A percentile compares a stretch with the other conserved stretches of the same genome.
Conservation (phyloP, 1,140 invertebrate genomes). For the Sogatella furcifera region DNA sequence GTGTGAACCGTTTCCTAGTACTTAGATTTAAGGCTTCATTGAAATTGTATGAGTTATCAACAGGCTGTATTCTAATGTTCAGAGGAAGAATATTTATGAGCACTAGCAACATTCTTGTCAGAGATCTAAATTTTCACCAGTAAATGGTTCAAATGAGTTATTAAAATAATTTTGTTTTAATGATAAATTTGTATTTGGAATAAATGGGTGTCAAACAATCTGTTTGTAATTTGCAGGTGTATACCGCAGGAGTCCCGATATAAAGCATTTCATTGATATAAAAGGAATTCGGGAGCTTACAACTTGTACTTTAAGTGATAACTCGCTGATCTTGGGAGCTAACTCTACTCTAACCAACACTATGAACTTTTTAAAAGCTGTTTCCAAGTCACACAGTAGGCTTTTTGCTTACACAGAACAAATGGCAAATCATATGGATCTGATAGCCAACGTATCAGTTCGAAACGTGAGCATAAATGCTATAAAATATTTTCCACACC, state of each 20-base stretch:
- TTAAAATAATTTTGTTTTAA: too few species aligned
- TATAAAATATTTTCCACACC: too few species aligned
- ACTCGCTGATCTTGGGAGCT: conserved; percentile 43
- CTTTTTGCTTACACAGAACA: conserved; percentile 38
- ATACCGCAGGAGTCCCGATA: neutral
- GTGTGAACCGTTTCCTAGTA: too few species aligned
- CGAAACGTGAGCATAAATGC: conserved; percentile 48
- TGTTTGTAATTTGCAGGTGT: neutral
- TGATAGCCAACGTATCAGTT: conserved; percentile 57
- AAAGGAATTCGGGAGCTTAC: neutral
- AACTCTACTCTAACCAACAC: conserved; percentile 49
- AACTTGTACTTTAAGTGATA: neutral
- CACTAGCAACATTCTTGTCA: too few species aligned
- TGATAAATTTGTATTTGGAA: neutral
- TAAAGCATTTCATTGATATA: neutral
- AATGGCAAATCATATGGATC: conserved; percentile 50
- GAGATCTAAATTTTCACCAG: too few species aligned
- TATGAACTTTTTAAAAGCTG: conserved; percentile 45
- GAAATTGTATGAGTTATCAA: too few species aligned
- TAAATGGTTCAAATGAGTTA: too few species aligned
- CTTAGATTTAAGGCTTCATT: too few species aligned
- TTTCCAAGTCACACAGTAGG: conserved; percentile 31
- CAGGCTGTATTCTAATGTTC: too few species aligned
- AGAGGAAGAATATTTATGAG: too few species aligned
- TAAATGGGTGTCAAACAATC: too few species aligned